phyloP scores from a whole-genome alignment of 2,113 vertebrate genomes.

The Gambusia affinis region DNA sequence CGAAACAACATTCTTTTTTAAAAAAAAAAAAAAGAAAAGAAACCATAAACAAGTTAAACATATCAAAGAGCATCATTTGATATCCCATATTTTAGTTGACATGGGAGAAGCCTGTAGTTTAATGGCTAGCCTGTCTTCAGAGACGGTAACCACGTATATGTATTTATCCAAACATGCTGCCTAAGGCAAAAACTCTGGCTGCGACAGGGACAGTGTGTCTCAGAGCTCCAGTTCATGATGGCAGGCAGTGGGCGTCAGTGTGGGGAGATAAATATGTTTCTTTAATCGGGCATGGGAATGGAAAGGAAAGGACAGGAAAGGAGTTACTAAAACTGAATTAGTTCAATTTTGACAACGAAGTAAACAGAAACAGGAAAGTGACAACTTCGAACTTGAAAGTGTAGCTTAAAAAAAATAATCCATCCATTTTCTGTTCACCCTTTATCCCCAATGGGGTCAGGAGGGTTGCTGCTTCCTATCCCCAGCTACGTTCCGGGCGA shows the following conservation, averaged over 20 bases:
- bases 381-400: background rate
- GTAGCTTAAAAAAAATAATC: background rate
- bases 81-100: background rate
- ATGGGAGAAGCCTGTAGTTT: background rate
- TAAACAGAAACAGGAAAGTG: background rate
- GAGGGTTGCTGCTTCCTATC: too few relatives aligned
- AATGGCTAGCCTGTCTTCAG: constrained; percentile 40
- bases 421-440: too few relatives aligned
- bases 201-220: background rate
- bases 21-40: too few relatives aligned
- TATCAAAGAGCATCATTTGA: background rate
- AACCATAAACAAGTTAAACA: background rate
- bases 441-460: too few relatives aligned
- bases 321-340: background rate
- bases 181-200: constrained; percentile 12
- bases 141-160: constrained; percentile 57
- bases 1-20: background rate
- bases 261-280: background rate
- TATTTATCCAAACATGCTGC: constrained; percentile 51
- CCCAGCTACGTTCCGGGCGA: too few relatives aligned
- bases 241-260: background rate
- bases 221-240: background rate
- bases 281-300: background rate
- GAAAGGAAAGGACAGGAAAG: background rate
- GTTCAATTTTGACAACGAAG: background rate